Conservation (phyloP, 2,113 vertebrate genomes). For the Axis porcinus region DNA sequence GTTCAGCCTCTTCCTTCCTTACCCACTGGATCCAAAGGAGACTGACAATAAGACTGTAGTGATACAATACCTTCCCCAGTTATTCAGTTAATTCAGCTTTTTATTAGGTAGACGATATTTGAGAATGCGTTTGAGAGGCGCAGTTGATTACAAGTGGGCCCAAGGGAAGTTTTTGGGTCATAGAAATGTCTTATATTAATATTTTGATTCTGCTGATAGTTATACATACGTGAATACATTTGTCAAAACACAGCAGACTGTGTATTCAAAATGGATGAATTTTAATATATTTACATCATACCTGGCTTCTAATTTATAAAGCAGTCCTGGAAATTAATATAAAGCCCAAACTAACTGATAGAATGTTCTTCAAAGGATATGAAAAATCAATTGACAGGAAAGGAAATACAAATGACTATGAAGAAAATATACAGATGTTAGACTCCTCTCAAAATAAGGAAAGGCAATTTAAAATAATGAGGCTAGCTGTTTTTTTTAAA, state of each 20-base stretch:
- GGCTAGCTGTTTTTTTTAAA: neutral
- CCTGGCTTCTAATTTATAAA: conserved; percentile 2
- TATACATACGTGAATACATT: neutral
- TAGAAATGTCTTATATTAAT: neutral
- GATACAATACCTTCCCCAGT: neutral
- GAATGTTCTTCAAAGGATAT: neutral
- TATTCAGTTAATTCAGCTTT: neutral
- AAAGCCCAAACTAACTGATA: neutral
- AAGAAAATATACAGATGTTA: neutral
- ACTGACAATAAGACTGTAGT: neutral
- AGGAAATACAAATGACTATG: neutral
- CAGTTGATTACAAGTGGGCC: neutral
- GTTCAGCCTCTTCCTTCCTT: neutral
- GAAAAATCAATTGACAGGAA: neutral
- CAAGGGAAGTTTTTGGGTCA: neutral
- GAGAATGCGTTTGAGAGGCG: neutral
- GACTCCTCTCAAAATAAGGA: neutral
- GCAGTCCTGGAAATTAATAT: neutral
- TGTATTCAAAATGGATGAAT: neutral
- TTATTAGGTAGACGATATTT: neutral
- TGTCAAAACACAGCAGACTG: neutral
- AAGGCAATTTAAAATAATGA: neutral
- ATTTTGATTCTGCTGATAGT: neutral
- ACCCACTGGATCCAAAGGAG: neutral
- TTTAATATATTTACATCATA: conserved; percentile 17